Percentiles rank a stretch among this genome's conserved stretches.
phyloP scores from a whole-genome alignment of 64 coral and sea anemone species.

The Stylophora pistillata region DNA sequence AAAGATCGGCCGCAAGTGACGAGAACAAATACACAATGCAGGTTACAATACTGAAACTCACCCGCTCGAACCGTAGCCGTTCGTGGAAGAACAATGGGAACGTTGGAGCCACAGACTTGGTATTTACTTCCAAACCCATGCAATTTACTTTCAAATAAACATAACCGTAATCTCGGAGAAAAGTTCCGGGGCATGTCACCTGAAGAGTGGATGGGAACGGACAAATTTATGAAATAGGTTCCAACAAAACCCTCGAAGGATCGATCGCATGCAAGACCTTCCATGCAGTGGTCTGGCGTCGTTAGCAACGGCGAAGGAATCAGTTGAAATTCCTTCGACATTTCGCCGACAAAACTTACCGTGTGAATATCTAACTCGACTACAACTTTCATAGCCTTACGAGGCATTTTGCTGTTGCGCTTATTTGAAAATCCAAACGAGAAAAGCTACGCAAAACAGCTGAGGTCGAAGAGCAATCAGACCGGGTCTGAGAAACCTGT shows the following conservation, averaged over 20 bases:
- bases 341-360: slow-evolving; percentile 53
- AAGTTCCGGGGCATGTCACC: slow-evolving; percentile 94
- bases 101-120: slow-evolving; percentile 93
- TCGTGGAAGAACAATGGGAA: slow-evolving; percentile 98
- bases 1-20: background rate
- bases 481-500: background rate
- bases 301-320: slow-evolving; percentile 87
- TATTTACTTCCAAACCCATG: slow-evolving; percentile 95
- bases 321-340: slow-evolving; percentile 20
- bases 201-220: slow-evolving; percentile 22
- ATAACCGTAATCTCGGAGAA: slow-evolving; percentile 98
- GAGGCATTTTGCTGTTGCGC: slow-evolving; percentile 70
- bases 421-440: background rate
- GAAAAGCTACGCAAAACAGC: background rate
- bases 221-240: slow-evolving; percentile 35
- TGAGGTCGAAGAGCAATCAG: background rate
- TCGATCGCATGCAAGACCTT: slow-evolving; percentile 3
- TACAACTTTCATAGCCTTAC: slow-evolving; percentile 99
- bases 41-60: slow-evolving; percentile 45
- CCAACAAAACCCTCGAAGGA: background rate
- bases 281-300: slow-evolving; percentile 59
- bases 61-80: slow-evolving; percentile 94
- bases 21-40: background rate
- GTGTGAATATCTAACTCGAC: slow-evolving; percentile 94
- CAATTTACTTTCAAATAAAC: slow-evolving; percentile 96